Percentiles rank a stretch among this genome's conserved stretches.
Conservation (phyloP, 1,140 invertebrate species). For the Zaprionus inermis region DNA sequence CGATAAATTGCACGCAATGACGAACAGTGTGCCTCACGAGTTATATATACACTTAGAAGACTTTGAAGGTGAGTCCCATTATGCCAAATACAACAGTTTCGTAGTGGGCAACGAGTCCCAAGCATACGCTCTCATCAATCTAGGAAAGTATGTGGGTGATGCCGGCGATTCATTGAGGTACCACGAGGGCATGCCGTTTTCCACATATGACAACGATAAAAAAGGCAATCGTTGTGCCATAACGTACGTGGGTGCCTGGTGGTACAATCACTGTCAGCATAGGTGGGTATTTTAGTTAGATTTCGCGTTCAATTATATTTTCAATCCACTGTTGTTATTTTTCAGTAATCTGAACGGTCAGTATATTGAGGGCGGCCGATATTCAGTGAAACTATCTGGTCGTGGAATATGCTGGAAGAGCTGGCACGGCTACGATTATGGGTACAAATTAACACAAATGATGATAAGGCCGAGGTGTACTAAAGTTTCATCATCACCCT, state of each 20-base stretch:
- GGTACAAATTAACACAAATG: constrained; percentile 66
- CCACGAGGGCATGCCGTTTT: constrained; percentile 58
- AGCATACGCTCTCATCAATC: constrained; percentile 86
- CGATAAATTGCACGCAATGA: constrained; percentile 86
- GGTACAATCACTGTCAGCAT: constrained; percentile 85
- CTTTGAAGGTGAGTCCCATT: constrained; percentile 85
- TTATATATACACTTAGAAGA: constrained; percentile 88
- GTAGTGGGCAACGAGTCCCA: constrained; percentile 87
- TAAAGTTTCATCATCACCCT: constrained; percentile 27
- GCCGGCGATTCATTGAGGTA: constrained; percentile 63
- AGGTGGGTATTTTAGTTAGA: constrained; percentile 43
- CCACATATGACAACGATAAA: constrained; percentile 85
- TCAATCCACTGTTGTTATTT: neutral
- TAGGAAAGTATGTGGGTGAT: constrained; percentile 85
- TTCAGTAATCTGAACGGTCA: constrained; percentile 67
- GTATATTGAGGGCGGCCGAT: constrained; percentile 55
- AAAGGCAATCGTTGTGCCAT: constrained; percentile 87
- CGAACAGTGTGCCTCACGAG: constrained; percentile 86
- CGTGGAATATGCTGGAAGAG: constrained; percentile 69
- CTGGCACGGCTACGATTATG: constrained; percentile 71
- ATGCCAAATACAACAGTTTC: constrained; percentile 88
- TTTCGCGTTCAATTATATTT: neutral
- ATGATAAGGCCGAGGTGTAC: constrained; percentile 72
- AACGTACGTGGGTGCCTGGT: constrained; percentile 87
- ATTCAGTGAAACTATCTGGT: constrained; percentile 60